A percentile compares a stretch with the other conserved stretches of the same genome.
Evolutionary conservation across 2,113 vertebrate genomes (phyloP).

Genomic region (Clarias magur): DNA sequence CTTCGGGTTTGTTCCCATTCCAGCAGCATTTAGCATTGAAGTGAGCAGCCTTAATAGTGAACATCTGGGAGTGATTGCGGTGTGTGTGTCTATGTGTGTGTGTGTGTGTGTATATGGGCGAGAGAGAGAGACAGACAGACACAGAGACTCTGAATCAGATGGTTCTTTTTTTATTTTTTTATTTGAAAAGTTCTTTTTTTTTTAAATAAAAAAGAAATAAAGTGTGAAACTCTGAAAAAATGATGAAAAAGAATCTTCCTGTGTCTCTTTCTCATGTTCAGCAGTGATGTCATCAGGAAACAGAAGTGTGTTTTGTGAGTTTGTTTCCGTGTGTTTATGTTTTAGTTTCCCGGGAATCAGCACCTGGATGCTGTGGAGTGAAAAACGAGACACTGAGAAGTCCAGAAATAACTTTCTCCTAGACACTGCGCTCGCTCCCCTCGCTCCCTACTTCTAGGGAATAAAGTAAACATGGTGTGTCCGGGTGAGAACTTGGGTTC

Average conservation of each 20-base stretch:
- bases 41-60: constrained; percentile 61
- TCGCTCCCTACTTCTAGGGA: constrained; percentile 48
- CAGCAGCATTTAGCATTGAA: constrained; percentile 53
- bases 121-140: background rate
- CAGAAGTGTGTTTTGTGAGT: constrained; percentile 62
- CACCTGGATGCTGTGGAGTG: background rate
- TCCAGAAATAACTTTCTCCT: constrained; percentile 69
- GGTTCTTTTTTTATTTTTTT: too few relatives aligned
- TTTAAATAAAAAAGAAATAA: too few relatives aligned
- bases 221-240: too few relatives aligned
- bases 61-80: constrained; percentile 67
- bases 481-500: constrained; percentile 59
- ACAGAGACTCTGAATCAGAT: background rate
- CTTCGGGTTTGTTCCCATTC: constrained; percentile 25
- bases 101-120: background rate
- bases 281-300: background rate
- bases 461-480: constrained; percentile 35
- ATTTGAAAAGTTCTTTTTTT: too few relatives aligned
- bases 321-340: background rate
- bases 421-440: constrained; percentile 61
- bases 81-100: constrained; percentile 8
- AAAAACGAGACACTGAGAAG: constrained; percentile 67
- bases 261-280: too few relatives aligned
- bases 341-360: background rate
- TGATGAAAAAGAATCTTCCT: too few relatives aligned